A percentile compares a stretch with the other conserved stretches of the same genome.
Evolutionary conservation across 2,113 vertebrate species (phyloP).

Genomic region (Pangasianodon gigas): DNA sequence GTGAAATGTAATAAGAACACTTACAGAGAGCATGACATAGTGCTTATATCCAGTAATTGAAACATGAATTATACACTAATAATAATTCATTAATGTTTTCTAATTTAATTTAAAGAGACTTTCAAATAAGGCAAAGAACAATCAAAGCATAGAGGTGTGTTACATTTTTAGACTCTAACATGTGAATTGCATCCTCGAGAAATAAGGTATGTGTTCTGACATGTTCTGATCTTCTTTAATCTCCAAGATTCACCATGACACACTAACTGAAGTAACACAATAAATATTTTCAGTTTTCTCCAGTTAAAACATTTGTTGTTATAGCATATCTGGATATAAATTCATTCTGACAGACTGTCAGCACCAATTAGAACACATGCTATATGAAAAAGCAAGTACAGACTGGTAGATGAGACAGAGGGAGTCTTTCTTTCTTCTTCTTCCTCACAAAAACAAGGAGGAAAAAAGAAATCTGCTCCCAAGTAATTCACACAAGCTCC

Average conservation of each 20-base stretch:
- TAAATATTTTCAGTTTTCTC: constrained; percentile 18
- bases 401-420: constrained; percentile 21
- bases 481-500: constrained; percentile 17
- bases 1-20: not conserved
- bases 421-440: constrained; percentile 4
- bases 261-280: not conserved
- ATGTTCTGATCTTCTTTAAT: not conserved
- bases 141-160: not conserved
- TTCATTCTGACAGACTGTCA: constrained; percentile 53
- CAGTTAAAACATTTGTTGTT: constrained; percentile 39
- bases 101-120: not conserved
- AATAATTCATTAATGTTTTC: not conserved
- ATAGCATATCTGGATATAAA: constrained; percentile 42
- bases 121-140: not conserved
- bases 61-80: not conserved
- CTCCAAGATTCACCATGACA: constrained; percentile 19
- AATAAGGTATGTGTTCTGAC: not conserved
- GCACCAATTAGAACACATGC: constrained; percentile 51
- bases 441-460: not conserved
- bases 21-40: not conserved
- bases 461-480: constrained; percentile 11
- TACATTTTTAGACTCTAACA: not conserved
- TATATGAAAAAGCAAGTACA: constrained; percentile 42
- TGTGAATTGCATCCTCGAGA: not conserved
- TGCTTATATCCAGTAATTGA: not conserved